Conservation (phyloP, 2,113 vertebrate genomes). For the Holacanthus passer region DNA sequence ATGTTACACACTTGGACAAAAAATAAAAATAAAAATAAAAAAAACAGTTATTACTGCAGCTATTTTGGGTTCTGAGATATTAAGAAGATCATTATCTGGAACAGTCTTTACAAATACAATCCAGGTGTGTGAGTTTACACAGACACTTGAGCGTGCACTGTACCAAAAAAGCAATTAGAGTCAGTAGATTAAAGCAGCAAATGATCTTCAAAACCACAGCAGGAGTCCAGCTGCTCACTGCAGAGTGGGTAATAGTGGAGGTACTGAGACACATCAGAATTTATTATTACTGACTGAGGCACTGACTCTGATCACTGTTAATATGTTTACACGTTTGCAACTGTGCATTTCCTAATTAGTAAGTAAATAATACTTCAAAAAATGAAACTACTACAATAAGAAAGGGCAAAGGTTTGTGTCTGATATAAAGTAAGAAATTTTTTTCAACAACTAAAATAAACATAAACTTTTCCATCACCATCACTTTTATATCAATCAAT, state of each 20-base stretch:
- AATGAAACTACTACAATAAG: background rate
- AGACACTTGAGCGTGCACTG: constrained; percentile 46
- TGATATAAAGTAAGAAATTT: background rate
- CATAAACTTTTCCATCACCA: too few species aligned
- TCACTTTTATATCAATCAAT: too few species aligned
- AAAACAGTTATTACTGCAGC: background rate
- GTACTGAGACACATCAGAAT: constrained; percentile 37
- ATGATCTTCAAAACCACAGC: constrained; percentile 65
- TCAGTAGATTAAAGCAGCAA: constrained; percentile 62
- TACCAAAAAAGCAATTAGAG: constrained; percentile 60
- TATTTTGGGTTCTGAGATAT: constrained; percentile 16
- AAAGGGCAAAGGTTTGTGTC: background rate
- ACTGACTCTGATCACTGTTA: constrained; percentile 23
- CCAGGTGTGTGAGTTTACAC: constrained; percentile 51
- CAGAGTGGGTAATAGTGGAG: constrained; percentile 27
- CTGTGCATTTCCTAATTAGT: constrained; percentile 10
- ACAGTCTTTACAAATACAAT: constrained; percentile 31
- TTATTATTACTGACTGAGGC: constrained; percentile 24
- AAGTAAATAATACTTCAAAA: background rate
- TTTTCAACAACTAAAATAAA: background rate
- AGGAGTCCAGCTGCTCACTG: constrained; percentile 52
- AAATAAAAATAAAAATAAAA: background rate
- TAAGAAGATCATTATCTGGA: constrained; percentile 28
- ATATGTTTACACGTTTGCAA: background rate
- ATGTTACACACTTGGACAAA: constrained; percentile 89